Evolutionary conservation across 2,113 vertebrate genomes (phyloP).

Genomic region (Erythrocebus patas): DNA sequence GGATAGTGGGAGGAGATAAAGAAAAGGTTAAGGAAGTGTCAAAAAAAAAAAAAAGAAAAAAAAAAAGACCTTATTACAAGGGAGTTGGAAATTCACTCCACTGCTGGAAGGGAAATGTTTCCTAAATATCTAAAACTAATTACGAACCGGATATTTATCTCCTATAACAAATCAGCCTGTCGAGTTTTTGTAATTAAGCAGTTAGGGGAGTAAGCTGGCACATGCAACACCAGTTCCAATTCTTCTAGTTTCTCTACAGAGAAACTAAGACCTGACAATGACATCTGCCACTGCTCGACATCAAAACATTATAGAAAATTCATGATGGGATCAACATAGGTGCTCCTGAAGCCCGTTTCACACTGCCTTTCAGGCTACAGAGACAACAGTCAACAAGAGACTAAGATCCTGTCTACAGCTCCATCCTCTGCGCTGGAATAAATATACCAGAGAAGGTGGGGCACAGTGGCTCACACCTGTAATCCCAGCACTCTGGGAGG

Average conservation of each 20-base stretch:
- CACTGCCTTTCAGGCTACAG: not conserved
- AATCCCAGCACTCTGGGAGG: no score
- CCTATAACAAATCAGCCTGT: not conserved
- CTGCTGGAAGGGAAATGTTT: not conserved
- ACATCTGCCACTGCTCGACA: not conserved
- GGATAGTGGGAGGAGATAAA: rapidly evolving
- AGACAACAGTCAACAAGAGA: not conserved
- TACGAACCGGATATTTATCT: not conserved
- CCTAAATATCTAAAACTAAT: not conserved
- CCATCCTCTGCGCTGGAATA: not conserved
- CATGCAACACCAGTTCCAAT: not conserved
- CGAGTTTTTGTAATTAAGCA: no score
- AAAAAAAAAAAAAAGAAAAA: no score
- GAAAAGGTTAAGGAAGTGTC: not conserved
- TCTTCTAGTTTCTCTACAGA: not conserved
- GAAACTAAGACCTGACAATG: not conserved
- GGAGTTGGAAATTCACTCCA: not conserved
- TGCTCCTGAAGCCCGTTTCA: not conserved
- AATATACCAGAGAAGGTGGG: not conserved
- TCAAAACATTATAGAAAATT: not conserved
- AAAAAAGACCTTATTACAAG: not conserved
- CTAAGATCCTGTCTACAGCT: not conserved
- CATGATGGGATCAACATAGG: not conserved
- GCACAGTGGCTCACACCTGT: no score
- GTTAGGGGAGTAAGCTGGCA: no score